Conservation (phyloP, 2,113 vertebrate species). For the Salvator merianae region DNA sequence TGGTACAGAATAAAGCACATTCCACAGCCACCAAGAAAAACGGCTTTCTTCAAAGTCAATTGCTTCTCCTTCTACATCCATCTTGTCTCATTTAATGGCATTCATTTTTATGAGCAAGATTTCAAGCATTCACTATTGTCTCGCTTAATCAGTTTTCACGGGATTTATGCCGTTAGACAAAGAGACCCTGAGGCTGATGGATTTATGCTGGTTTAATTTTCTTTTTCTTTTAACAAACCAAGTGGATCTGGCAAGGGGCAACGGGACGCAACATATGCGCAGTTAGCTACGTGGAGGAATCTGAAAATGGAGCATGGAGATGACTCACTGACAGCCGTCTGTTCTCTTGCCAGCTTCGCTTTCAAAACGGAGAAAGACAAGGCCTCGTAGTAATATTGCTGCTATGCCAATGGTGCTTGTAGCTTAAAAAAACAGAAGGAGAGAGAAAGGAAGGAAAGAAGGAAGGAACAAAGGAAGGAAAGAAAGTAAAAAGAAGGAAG, state of each 20-base stretch:
- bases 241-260: slow-evolving; percentile 32
- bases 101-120: slow-evolving; percentile 43
- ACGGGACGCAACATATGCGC: slow-evolving; percentile 52
- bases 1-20: no score
- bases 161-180: slow-evolving; percentile 35
- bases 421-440: neutral
- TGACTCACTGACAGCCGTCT: slow-evolving; percentile 49
- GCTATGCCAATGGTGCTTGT: neutral
- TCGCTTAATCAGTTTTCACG: slow-evolving; percentile 57
- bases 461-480: no score
- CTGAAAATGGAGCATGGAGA: slow-evolving; percentile 30
- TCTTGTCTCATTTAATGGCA: neutral
- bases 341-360: neutral
- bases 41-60: accelerated
- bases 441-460: no score
- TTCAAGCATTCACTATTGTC: slow-evolving; percentile 57
- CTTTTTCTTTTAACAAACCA: slow-evolving; percentile 17
- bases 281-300: neutral
- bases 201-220: slow-evolving; percentile 59
- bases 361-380: neutral
- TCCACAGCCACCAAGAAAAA: neutral
- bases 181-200: slow-evolving; percentile 53
- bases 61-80: slow-evolving; percentile 7
- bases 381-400: neutral
- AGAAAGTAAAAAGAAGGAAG: no score